These are phyloP conservation scores for Lindbergichthys nudifrons DNA, from an alignment of 2,797 vertebrate genomes.

Conservation along the genomic window DNA sequence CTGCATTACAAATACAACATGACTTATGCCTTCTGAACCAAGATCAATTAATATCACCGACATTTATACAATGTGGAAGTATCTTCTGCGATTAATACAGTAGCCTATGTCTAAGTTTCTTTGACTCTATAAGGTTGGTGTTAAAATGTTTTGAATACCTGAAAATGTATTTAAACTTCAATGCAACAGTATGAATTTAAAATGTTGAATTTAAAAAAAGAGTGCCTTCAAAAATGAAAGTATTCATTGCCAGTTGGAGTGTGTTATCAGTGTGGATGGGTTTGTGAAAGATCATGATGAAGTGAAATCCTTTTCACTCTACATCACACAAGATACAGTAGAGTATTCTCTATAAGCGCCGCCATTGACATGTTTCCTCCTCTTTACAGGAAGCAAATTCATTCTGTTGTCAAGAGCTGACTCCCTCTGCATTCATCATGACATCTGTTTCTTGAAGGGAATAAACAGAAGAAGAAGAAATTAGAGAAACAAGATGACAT, in stretches of 20 bases:
- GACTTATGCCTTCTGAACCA: neutral
- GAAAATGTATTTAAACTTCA: neutral
- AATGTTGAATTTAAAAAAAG: neutral
- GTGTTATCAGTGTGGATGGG: slow-evolving; percentile 5
- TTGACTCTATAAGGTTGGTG: neutral
- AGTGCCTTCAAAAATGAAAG: neutral
- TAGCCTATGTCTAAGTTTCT: neutral
- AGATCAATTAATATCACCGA: neutral
- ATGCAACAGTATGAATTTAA: neutral
- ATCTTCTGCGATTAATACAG: neutral
- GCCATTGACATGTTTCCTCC: slow-evolving; percentile 21
- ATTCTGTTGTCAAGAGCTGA: slow-evolving; percentile 44
- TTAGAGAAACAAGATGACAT: slow-evolving; percentile 34
- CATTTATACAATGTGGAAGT: neutral
- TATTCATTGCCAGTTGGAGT: neutral
- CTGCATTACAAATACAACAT: neutral
- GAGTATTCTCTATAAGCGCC: slow-evolving; percentile 10
- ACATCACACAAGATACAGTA: slow-evolving; percentile 9
- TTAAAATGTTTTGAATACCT: neutral
- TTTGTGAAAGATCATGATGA: slow-evolving; percentile 5
- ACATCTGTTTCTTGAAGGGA: slow-evolving; percentile 57
- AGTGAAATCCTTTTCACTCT: slow-evolving; percentile 20
- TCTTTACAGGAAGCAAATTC: slow-evolving; percentile 54
- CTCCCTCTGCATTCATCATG: slow-evolving; percentile 45
- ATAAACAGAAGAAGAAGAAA: slow-evolving; percentile 29